These are phyloP conservation scores for Sipha maydis DNA, from an alignment of 2,888 invertebrate species.

Conservation along the genomic window DNA sequence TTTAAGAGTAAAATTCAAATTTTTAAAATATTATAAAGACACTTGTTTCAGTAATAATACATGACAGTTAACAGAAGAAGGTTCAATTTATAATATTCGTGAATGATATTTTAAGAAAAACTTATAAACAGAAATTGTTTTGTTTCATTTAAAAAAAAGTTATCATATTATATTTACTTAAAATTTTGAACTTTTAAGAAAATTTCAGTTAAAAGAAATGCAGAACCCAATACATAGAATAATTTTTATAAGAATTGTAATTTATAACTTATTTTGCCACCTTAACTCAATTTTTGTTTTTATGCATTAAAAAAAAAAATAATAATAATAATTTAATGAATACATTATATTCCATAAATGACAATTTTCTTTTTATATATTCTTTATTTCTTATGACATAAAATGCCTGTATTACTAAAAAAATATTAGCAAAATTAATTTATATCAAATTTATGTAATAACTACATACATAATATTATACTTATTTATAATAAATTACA, in stretches of 20 bases:
- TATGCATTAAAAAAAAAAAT: no score
- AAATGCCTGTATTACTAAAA: neutral
- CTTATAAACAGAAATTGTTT: neutral
- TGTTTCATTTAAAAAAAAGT: neutral
- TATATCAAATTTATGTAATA: neutral
- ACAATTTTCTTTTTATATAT: conserved; percentile 8
- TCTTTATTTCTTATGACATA: neutral
- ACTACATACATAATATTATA: no score
- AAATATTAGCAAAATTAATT: neutral
- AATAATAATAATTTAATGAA: no score
- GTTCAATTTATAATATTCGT: neutral
- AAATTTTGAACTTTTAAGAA: neutral
- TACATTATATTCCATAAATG: conserved; percentile 31
- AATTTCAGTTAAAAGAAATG: neutral
- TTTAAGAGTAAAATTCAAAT: neutral
- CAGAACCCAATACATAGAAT: neutral
- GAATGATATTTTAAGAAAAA: neutral
- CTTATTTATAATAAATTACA: neutral
- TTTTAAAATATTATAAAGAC: neutral
- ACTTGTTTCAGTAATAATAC: conserved; percentile 9
- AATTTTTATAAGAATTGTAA: neutral
- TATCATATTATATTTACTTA: neutral
- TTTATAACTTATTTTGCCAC: neutral
- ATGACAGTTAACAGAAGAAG: conserved; percentile 19
- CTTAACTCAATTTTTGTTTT: neutral